phyloP scores from a whole-genome alignment of 2,888 invertebrate genomes.

The Idaea biselata region DNA sequence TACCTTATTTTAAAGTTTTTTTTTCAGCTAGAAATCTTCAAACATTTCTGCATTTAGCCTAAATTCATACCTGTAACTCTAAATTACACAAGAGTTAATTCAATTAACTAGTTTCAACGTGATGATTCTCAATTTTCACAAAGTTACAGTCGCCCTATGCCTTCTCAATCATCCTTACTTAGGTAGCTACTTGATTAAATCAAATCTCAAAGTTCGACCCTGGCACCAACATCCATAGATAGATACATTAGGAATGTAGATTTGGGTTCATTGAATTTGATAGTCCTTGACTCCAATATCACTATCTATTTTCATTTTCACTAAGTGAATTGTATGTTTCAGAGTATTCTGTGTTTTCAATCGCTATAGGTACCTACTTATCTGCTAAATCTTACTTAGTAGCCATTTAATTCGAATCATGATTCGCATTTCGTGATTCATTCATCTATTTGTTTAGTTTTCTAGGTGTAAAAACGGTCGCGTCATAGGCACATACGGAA shows the following conservation, averaged over 20 bases:
- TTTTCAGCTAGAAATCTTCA: too few species aligned
- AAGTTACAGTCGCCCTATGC: neutral
- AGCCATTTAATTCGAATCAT: neutral
- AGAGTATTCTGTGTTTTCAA: neutral
- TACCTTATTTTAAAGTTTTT: too few species aligned
- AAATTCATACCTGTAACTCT: too few species aligned
- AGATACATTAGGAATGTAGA: neutral
- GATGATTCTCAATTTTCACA: neutral
- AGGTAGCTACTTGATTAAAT: neutral
- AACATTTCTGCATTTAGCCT: too few species aligned
- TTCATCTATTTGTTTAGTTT: neutral
- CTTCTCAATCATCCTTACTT: neutral
- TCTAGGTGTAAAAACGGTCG: neutral
- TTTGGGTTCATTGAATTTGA: neutral
- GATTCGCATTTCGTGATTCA: neutral
- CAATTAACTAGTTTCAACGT: too few species aligned
- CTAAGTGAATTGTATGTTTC: neutral
- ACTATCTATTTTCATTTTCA: neutral
- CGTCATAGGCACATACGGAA: neutral
- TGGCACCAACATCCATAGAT: neutral
- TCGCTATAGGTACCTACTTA: neutral
- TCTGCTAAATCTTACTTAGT: neutral
- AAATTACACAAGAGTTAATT: too few species aligned
- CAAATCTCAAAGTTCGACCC: neutral
- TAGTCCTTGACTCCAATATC: neutral